Evolutionary conservation across 2,888 invertebrate species (phyloP).

Genomic region (Electrophaes corylata): DNA sequence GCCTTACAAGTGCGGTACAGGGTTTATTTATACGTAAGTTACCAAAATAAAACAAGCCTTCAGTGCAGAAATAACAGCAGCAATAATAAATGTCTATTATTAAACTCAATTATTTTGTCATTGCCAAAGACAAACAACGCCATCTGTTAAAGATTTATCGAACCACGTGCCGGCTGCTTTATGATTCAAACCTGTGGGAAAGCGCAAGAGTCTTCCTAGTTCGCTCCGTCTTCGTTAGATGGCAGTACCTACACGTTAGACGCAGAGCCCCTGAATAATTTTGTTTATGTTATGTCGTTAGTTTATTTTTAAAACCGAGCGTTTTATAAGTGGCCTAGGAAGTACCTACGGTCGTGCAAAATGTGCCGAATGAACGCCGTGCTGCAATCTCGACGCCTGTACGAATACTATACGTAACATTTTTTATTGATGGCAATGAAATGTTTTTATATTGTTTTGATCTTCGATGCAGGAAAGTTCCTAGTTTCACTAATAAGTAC

Average conservation of each 20-base stretch:
- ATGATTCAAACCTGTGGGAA: conserved; percentile 36
- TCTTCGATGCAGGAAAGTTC: conserved; percentile 50
- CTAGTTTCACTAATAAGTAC: conserved; percentile 37
- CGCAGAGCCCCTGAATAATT: conserved; percentile 44
- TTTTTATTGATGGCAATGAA: conserved; percentile 54
- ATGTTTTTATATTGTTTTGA: conserved; percentile 48
- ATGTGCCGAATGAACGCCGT: conserved; percentile 47
- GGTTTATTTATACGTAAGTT: conserved; percentile 35
- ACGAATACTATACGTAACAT: conserved; percentile 43
- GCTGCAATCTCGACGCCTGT: conserved; percentile 54
- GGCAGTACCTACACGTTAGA: conserved; percentile 51
- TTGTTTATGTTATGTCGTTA: conserved; percentile 65
- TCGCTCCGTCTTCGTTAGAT: conserved; percentile 52
- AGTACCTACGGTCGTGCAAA: conserved; percentile 62
- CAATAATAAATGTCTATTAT: conserved; percentile 38
- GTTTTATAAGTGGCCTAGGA: conserved; percentile 79
- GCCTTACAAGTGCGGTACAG: conserved; percentile 23
- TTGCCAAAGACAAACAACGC: conserved; percentile 35
- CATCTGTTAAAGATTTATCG: conserved; percentile 46
- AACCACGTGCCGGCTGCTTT: conserved; percentile 28
- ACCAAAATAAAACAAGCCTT: conserved; percentile 41
- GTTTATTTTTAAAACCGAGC: conserved; percentile 78
- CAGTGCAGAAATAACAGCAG: conserved; percentile 40
- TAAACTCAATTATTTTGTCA: conserved; percentile 36
- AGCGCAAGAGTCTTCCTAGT: conserved; percentile 51